Conservation (phyloP, 2,113 vertebrate genomes). For the Paramormyrops kingsleyae region DNA sequence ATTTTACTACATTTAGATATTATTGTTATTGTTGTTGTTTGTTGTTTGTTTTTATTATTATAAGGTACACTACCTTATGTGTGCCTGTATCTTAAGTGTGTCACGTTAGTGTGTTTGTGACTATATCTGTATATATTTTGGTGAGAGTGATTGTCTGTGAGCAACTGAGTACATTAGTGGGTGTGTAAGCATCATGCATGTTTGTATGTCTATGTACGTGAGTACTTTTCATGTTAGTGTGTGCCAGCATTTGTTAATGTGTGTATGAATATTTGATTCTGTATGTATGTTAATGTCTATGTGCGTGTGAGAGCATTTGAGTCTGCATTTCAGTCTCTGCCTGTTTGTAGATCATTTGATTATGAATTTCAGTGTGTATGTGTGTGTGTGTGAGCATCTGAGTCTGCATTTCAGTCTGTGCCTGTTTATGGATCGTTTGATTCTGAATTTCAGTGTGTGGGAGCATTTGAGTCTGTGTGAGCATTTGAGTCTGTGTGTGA, state of each 20-base stretch:
- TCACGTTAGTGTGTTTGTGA: background rate
- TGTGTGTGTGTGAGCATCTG: background rate
- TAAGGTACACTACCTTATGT: background rate
- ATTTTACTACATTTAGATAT: background rate
- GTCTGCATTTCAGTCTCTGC: background rate
- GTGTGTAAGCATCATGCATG: background rate
- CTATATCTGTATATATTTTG: background rate
- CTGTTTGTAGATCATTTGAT: background rate
- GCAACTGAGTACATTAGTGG: background rate
- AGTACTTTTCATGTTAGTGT: background rate
- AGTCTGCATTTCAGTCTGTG: background rate
- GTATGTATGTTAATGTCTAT: background rate
- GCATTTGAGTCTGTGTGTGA: background rate
- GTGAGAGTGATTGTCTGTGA: background rate
- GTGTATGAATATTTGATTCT: constrained; percentile 10
- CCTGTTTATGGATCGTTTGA: background rate
- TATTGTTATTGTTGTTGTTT: background rate
- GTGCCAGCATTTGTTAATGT: background rate
- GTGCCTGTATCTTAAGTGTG: background rate
- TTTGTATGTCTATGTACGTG: background rate
- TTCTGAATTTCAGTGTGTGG: background rate
- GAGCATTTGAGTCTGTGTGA: background rate
- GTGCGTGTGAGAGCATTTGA: background rate
- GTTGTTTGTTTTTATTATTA: background rate
- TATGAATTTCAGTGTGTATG: background rate